Conservation (phyloP, 2,113 vertebrate genomes). For the Rhea americana region DNA sequence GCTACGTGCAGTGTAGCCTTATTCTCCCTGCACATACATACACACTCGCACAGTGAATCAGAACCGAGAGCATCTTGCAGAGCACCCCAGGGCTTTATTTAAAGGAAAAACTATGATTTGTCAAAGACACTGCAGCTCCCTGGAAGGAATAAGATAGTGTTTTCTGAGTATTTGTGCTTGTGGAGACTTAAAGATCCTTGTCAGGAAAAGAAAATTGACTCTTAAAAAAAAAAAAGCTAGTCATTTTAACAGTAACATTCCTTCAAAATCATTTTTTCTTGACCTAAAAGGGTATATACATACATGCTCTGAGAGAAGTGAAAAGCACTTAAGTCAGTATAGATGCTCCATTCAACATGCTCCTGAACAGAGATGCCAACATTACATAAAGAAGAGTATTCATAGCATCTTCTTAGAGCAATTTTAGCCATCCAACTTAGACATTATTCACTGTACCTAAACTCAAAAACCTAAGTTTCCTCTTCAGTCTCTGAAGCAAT, state of each 20-base stretch:
- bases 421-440: slow-evolving; percentile 5
- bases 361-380: slow-evolving; percentile 31
- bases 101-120: not conserved
- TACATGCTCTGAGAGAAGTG: slow-evolving; percentile 12
- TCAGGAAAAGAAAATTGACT: slow-evolving; percentile 51
- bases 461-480: slow-evolving; percentile 12
- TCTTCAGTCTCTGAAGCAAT: not conserved
- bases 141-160: slow-evolving; percentile 37
- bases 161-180: not conserved
- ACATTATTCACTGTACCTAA: slow-evolving; percentile 18
- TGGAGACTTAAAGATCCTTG: slow-evolving; percentile 43
- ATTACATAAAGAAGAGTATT: slow-evolving; percentile 54
- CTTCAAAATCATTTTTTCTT: slow-evolving; percentile 49
- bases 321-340: slow-evolving; percentile 52
- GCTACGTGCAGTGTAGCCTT: slow-evolving; percentile 21
- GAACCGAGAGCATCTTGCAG: slow-evolving; percentile 37
- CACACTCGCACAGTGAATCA: slow-evolving; percentile 34
- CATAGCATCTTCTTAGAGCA: slow-evolving; percentile 30
- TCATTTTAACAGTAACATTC: slow-evolving; percentile 6
- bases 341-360: slow-evolving; percentile 56
- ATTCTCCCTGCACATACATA: not conserved
- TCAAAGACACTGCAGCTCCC: slow-evolving; percentile 35
- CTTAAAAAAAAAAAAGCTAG: not conserved
- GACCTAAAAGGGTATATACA: slow-evolving; percentile 52
- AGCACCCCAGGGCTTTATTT: slow-evolving; percentile 58